phyloP scores from a whole-genome alignment of 2,113 vertebrate genomes.

The Colaptes auratus region DNA sequence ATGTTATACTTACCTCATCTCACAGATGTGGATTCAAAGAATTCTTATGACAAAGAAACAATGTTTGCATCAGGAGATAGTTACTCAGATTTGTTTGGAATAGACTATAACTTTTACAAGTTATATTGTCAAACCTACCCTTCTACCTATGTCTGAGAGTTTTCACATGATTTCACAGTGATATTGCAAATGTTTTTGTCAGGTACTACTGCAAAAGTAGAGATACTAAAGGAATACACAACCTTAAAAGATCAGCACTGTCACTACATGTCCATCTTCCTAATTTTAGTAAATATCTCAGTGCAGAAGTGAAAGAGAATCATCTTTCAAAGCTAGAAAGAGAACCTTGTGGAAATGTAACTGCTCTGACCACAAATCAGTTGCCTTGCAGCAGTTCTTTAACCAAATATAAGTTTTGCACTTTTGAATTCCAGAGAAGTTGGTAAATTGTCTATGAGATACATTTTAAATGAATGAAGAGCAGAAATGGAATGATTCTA shows the following conservation, averaged over 20 bases:
- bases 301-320: slow-evolving; percentile 57
- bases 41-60: background rate
- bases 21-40: background rate
- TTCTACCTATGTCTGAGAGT: background rate
- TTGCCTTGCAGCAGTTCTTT: background rate
- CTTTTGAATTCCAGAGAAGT: background rate
- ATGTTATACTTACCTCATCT: background rate
- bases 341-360: slow-evolving; percentile 21
- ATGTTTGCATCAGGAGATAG: background rate
- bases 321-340: background rate
- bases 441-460: background rate
- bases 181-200: background rate
- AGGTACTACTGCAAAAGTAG: background rate
- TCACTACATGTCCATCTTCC: background rate
- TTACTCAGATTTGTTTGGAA: background rate
- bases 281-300: slow-evolving; percentile 22
- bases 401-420: background rate
- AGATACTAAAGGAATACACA: background rate
- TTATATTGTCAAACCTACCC: background rate
- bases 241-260: background rate
- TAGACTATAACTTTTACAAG: background rate
- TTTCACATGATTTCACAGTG: background rate
- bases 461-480: background rate
- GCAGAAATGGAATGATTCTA: background rate
- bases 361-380: slow-evolving; percentile 13